These are phyloP conservation scores for Trilocha varians DNA, from an alignment of 2,888 invertebrate genomes.

Conservation along the genomic window DNA sequence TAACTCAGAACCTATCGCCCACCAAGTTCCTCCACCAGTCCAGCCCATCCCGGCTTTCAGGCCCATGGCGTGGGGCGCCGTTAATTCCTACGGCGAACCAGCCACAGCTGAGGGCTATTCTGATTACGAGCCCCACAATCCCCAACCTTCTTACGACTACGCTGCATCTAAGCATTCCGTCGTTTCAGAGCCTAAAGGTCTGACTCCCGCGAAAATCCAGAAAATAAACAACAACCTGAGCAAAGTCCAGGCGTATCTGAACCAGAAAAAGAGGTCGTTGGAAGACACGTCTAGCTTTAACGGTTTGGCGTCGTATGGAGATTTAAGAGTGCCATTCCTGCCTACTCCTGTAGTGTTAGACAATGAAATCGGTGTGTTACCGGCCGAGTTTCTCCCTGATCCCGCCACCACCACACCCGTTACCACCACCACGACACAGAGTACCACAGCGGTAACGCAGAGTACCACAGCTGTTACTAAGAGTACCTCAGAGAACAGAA, in stretches of 20 bases:
- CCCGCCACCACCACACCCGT: conserved; percentile 13
- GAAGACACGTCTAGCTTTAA: conserved; percentile 43
- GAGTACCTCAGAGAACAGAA: conserved; percentile 38
- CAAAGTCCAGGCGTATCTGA: conserved; percentile 43
- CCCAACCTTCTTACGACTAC: conserved; percentile 39
- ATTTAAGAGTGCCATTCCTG: conserved; percentile 36
- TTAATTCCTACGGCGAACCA: conserved; percentile 62
- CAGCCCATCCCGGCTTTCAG: conserved; percentile 41
- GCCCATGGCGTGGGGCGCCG: conserved; percentile 53
- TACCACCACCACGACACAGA: conserved; percentile 22
- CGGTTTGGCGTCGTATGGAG: conserved; percentile 33
- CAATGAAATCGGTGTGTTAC: conserved; percentile 57
- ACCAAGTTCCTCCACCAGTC: conserved; percentile 50
- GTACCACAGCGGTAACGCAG: conserved; percentile 30
- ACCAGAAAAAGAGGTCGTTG: conserved; percentile 48
- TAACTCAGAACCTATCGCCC: conserved; percentile 18
- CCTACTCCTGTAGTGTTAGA: conserved; percentile 57
- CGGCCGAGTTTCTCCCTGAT: conserved; percentile 50
- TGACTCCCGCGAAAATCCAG: conserved; percentile 54
- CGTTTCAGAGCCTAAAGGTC: conserved; percentile 26
- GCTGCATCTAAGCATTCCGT: conserved; percentile 42
- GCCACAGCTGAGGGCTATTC: conserved; percentile 44
- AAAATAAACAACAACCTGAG: conserved; percentile 54
- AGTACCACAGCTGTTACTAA: conserved; percentile 31
- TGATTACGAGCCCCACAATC: conserved; percentile 43